phyloP scores from a whole-genome alignment of 1,140 invertebrate species.

The Aethina tumida region DNA sequence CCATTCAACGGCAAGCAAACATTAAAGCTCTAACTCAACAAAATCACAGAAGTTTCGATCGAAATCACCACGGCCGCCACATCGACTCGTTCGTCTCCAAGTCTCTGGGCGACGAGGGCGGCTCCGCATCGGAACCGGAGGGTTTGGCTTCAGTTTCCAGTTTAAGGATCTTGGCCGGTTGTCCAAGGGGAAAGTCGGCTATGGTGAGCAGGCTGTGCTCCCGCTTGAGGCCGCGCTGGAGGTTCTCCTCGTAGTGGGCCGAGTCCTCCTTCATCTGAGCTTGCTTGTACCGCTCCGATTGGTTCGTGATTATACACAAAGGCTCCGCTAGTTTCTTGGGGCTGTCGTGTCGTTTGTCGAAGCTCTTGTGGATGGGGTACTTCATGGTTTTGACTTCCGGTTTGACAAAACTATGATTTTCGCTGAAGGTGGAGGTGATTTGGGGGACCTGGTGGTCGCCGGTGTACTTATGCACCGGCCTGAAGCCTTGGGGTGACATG shows the following conservation, averaged over 20 bases:
- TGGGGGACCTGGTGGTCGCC: conserved; percentile 26
- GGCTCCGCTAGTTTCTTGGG: conserved; percentile 25
- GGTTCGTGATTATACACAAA: conserved; percentile 33
- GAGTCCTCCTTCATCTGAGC: conserved; percentile 29
- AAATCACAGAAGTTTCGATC: no score
- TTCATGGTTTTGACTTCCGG: conserved; percentile 26
- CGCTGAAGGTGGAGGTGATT: conserved; percentile 22
- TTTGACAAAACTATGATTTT: conserved; percentile 7
- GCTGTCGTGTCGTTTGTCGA: conserved; percentile 13
- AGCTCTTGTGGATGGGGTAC: conserved; percentile 26
- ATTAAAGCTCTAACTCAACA: no score
- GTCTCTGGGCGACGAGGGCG: no score
- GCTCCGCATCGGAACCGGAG: no score
- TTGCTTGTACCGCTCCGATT: conserved; percentile 28
- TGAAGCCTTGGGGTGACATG: conserved; percentile 21
- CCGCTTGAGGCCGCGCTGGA: conserved; percentile 20
- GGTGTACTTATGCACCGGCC: conserved; percentile 17
- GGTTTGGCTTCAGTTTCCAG: no score
- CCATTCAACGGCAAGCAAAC: no score
- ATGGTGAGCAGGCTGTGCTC: no score
- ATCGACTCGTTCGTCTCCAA: no score
- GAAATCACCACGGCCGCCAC: no score
- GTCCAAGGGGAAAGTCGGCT: no score
- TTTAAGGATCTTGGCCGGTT: no score
- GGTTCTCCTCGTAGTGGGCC: conserved; percentile 27